Conservation (phyloP, 2,113 vertebrate species). For the Microcebus murinus region DNA sequence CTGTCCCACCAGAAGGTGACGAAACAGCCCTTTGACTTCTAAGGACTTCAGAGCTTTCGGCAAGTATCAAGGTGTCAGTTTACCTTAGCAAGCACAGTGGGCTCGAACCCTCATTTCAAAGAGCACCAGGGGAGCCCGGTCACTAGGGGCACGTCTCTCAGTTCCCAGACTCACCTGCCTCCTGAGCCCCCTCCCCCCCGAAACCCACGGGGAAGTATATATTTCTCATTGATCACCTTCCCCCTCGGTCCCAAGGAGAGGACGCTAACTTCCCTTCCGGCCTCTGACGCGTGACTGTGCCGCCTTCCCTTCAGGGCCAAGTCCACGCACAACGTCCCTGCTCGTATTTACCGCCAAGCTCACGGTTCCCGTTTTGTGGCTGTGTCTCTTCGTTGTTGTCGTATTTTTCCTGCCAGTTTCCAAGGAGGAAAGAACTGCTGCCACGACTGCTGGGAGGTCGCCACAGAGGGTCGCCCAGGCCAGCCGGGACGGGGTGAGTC, state of each 20-base stretch:
- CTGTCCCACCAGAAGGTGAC: not conserved
- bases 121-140: not conserved
- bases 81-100: not conserved
- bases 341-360: not conserved
- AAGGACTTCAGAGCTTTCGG: not conserved
- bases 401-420: not conserved
- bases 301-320: not conserved
- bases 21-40: too few species aligned
- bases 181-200: not conserved
- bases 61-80: not conserved
- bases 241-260: not conserved
- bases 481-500: not conserved
- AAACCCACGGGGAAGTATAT: not conserved
- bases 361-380: not conserved
- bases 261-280: not conserved
- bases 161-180: not conserved
- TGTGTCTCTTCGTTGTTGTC: not conserved
- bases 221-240: not conserved
- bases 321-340: not conserved
- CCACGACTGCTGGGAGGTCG: too few species aligned
- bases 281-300: rapidly evolving
- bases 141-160: not conserved
- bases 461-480: not conserved
- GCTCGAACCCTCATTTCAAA: not conserved
- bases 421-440: not conserved